Conservation (phyloP, 23 tunicate species). For the Oikopleura dioica region DNA sequence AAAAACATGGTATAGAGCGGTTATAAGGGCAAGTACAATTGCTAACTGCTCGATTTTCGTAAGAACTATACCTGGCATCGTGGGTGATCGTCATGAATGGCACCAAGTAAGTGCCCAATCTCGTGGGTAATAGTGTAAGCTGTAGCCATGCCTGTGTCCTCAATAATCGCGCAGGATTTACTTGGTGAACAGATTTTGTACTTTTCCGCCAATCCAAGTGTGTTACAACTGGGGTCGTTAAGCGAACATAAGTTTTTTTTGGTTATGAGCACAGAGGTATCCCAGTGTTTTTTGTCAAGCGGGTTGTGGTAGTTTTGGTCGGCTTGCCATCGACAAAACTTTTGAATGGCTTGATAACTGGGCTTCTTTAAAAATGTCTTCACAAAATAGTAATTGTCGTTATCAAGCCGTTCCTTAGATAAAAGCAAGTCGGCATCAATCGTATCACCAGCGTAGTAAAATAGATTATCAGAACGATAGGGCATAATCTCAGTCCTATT, state of each 20-base stretch:
- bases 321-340: constrained; percentile 4
- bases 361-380: too few species aligned
- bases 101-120: constrained; percentile 56
- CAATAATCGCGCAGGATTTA: constrained; percentile 47
- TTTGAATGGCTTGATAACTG: too few species aligned
- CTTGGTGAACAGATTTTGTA: constrained; percentile 59
- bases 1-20: too few species aligned
- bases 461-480: too few species aligned
- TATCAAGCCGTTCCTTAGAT: too few species aligned
- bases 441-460: too few species aligned
- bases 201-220: constrained; percentile 45
- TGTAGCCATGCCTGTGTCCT: constrained; percentile 70
- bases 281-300: background rate
- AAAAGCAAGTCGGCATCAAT: too few species aligned
- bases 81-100: background rate
- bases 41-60: too few species aligned
- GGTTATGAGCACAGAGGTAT: background rate
- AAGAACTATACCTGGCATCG: background rate
- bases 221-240: background rate
- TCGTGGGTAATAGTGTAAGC: constrained; percentile 98
- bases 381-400: too few species aligned
- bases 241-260: background rate
- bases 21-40: too few species aligned
- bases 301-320: background rate
- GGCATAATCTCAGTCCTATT: too few species aligned